These are phyloP conservation scores for Oophaga sylvatica DNA, from an alignment of 2,797 vertebrate species.

Conservation along the genomic window DNA sequence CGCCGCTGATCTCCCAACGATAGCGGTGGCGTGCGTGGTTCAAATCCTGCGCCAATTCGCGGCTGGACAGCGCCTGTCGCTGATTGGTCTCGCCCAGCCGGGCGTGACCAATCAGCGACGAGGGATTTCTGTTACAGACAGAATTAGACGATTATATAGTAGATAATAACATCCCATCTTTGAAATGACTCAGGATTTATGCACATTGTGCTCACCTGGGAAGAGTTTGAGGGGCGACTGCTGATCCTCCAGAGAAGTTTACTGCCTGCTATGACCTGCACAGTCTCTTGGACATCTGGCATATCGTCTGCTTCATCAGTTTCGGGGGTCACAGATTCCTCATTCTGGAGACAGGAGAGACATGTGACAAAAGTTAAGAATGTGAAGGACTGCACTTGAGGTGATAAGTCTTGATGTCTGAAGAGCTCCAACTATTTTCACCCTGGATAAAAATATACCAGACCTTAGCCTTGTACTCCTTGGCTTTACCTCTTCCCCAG, in stretches of 20 bases:
- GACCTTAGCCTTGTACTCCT: background rate
- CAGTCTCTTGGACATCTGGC: slow-evolving; percentile 90
- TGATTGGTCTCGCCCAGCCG: too few relatives aligned
- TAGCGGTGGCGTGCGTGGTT: too few relatives aligned
- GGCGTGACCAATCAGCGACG: too few relatives aligned
- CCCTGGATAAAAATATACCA: background rate
- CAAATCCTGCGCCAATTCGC: too few relatives aligned
- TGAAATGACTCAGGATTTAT: background rate
- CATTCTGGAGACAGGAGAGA: slow-evolving; percentile 67
- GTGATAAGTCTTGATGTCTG: background rate
- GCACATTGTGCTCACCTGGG: slow-evolving; percentile 75
- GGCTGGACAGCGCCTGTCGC: too few relatives aligned
- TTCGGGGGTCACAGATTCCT: slow-evolving; percentile 75
- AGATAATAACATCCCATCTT: background rate
- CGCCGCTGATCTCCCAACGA: too few relatives aligned
- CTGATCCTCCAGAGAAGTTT: slow-evolving; percentile 94
- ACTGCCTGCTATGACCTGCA: slow-evolving; percentile 91
- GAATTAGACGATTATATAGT: too few relatives aligned
- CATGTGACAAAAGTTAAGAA: background rate
- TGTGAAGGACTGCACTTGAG: background rate
- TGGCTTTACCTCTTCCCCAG: background rate
- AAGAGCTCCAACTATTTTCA: background rate
- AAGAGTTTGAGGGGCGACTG: slow-evolving; percentile 85
- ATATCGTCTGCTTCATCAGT: slow-evolving; percentile 87
- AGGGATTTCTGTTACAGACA: too few relatives aligned